Evolutionary conservation across 2,113 vertebrate genomes (phyloP), one percentile per base, ranked within the genome.

Genomic region (Propithecus coquereli): DNA sequence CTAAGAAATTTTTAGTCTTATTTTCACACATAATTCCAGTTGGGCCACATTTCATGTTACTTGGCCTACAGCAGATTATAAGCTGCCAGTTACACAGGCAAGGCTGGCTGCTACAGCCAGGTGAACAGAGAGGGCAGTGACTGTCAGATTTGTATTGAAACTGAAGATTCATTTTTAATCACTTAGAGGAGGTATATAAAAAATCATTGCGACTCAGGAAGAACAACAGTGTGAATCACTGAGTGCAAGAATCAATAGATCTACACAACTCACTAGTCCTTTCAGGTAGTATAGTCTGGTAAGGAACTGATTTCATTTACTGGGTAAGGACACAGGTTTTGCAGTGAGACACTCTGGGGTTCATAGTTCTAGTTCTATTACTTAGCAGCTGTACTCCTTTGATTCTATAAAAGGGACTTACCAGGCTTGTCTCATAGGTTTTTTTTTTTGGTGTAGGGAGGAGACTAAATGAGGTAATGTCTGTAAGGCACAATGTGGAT

Each of bases 101-200:
- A 92, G 34, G 45, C 70, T 73, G 63, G 43, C 34, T 83, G 34
- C 3, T 27, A 34, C 3, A 83, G 63, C 32, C 54, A 52, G 65
- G 23, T 47, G 68, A 32, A 63, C 5, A 13, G 9, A 61, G 2
- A 87, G 40, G 30, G 30, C n/a, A 61, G 68, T 22, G 23, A 30
- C 59, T 81, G 23, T 84, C 86, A 82, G 52, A 40, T 91, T 85
- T 52, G 50, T 54, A 50, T 11, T 7, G 3, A 32, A 32, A 8
- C 30, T 95, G 27, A 20, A 85, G 77, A 50, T 34, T 85, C 40
- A 86, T 76, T 95, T 95, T 79, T 61, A 95, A 59, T 83, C 52
- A 89, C 13, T 71, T 81, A 91, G 27, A 77, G 70, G 25, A 80
- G 34, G 59, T 37, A 45, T 32, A 47, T n/a, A 80, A 84, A 85